phyloP scores from a whole-genome alignment of 2,888 invertebrate species.

The Keiferia lycopersicella region DNA sequence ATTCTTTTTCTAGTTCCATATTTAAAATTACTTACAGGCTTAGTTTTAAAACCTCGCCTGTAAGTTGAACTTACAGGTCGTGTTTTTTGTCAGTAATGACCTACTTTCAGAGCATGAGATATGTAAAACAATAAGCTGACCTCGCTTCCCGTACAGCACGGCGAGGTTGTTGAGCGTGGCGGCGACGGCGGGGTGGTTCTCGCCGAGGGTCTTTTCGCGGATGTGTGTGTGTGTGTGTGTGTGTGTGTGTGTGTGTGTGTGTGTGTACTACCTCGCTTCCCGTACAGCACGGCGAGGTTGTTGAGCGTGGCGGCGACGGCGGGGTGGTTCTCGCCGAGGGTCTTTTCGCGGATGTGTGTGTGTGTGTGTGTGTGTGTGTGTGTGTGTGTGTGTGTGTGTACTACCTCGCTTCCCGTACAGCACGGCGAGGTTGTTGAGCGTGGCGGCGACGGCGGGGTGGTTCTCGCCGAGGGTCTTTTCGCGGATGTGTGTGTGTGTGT shows the following conservation, averaged over 20 bases:
- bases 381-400: too few relatives aligned
- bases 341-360: slow-evolving; percentile 84
- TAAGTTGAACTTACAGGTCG: too few relatives aligned
- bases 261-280: slow-evolving; percentile 97
- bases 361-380: too few relatives aligned
- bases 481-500: slow-evolving; percentile 97
- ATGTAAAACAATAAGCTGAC: background rate
- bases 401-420: too few relatives aligned
- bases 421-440: too few relatives aligned
- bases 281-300: slow-evolving; percentile 98
- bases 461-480: slow-evolving; percentile 93
- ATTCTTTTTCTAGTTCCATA: too few relatives aligned
- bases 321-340: slow-evolving; percentile 98
- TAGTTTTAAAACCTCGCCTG: too few relatives aligned
- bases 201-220: slow-evolving; percentile 98
- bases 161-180: slow-evolving; percentile 93
- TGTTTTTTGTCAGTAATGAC: background rate
- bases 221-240: too few relatives aligned
- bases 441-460: too few relatives aligned
- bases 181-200: slow-evolving; percentile 99
- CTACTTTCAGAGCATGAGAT: background rate
- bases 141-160: background rate
- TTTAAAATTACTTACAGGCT: too few relatives aligned
- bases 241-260: too few relatives aligned
- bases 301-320: slow-evolving; percentile 99